Conservation (phyloP, 2,888 invertebrate species). For the Tipula vernalis region DNA sequence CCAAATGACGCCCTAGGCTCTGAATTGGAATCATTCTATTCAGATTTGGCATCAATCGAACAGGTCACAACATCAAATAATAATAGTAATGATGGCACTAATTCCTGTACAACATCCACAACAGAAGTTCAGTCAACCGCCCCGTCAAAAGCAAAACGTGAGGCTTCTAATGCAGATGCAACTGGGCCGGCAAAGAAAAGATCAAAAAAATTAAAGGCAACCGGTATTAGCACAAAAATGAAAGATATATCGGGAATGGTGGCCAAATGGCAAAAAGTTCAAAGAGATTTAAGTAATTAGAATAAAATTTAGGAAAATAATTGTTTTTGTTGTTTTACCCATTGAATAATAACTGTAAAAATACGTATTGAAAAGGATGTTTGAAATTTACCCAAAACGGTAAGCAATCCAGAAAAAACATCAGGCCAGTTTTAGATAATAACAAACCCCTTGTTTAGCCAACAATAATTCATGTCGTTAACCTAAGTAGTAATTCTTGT, state of each 20-base stretch:
- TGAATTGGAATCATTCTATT: conserved; percentile 46
- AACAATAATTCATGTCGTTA: too few relatives aligned
- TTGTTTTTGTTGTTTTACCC: too few relatives aligned
- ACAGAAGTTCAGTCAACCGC: conserved; percentile 15
- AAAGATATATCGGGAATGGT: conserved; percentile 56
- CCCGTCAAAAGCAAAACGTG: conserved; percentile 15
- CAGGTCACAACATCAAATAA: conserved; percentile 18
- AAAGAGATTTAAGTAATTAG: conserved; percentile 35
- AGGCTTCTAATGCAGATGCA: conserved; percentile 11
- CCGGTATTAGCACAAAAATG: conserved; percentile 50
- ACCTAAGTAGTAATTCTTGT: too few relatives aligned
- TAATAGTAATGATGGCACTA: background rate
- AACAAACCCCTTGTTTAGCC: too few relatives aligned
- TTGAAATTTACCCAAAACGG: too few relatives aligned
- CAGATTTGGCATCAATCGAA: conserved; percentile 44
- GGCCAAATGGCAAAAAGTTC: conserved; percentile 59
- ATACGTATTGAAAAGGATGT: too few relatives aligned
- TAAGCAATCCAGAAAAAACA: too few relatives aligned
- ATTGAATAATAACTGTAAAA: too few relatives aligned
- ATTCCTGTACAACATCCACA: conserved; percentile 16
- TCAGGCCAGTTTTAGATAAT: too few relatives aligned
- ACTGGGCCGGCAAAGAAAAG: conserved; percentile 19
- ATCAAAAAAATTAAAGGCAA: conserved; percentile 34
- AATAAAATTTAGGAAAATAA: background rate
- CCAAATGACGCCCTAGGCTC: conserved; percentile 33